phyloP scores from a whole-genome alignment of 2,888 invertebrate species.

The Amphipoea lucens region DNA sequence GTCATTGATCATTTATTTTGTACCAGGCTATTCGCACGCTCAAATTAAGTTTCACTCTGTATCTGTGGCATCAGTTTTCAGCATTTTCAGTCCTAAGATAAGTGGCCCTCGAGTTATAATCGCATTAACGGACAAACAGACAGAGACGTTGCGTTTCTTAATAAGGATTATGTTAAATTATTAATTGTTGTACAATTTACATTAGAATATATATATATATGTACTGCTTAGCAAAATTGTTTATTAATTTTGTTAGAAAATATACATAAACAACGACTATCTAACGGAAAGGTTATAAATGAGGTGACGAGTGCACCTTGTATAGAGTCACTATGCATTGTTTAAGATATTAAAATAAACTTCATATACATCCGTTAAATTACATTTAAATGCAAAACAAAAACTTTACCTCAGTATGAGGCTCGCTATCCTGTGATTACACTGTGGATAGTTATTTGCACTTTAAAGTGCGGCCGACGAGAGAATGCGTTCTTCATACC shows the following conservation, averaged over 20 bases:
- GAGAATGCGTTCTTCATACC: neutral
- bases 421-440: no score
- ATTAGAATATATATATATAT: neutral
- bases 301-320: neutral
- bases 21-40: no score
- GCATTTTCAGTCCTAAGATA: no score
- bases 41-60: no score
- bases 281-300: neutral
- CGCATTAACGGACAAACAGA: no score
- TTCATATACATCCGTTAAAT: neutral
- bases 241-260: neutral
- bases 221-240: neutral
- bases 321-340: neutral
- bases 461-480: neutral
- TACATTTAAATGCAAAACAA: neutral
- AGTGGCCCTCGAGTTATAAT: no score
- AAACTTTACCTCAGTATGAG: neutral
- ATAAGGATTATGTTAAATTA: neutral
- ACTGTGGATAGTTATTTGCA: neutral
- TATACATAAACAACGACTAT: neutral
- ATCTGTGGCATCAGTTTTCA: no score
- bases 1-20: no score
- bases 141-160: neutral
- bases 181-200: neutral
- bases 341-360: neutral